Base-by-base conservation (phyloP, 2,888 invertebrate species). In the Lycia hirtaria region DNA sequence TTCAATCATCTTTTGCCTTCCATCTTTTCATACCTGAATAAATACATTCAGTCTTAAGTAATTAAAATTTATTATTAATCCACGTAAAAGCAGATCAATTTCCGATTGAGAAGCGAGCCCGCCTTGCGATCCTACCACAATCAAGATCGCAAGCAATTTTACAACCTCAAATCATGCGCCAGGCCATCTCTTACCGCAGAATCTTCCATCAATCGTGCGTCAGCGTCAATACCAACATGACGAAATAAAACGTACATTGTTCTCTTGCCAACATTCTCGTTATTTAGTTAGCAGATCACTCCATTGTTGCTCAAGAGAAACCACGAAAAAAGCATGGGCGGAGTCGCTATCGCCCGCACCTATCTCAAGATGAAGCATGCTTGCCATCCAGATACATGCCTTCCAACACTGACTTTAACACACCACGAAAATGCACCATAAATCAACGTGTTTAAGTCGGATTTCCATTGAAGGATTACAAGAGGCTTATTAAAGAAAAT, bases 241-340 rank as follows among this genome's bases (percentile, higher is more conserved):
- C 69, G 75, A 77, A 78, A 80, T 77, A 79, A 78, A 69, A 67
- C 65, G 71, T 71, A 80, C 80, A 81, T 81, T 81, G 81, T 81
- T 81, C 79, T 76, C 75, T 75, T 80, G 52, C 55, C 54, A 59
- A 81, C 81, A 80, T 77, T 73, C 85, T 83, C 78, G 87, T 88
- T 91, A 90, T 90, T 92, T 90, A 89, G 90, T 90, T 88, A 89
- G 83, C 88, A 85, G 90, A 92, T 92, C 89, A 85, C 80, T 80
- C 88, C 91, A 91, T 92, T 92, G 91, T 92, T 90, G 85, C 83
- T 84, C 80, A 81, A 78, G 79, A 81, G 83, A 86, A 83, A 85
- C 88, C 88, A 85, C 90, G 89, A 91, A 92, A 92, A 91, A 92
- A 92, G 82, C 87, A 83, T 81, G 90, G 91, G 91, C 91, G 90